Evolutionary conservation across 1,140 invertebrate genomes (phyloP), one percentile per base, ranked within the genome.

Genomic region (Euura lappo): DNA sequence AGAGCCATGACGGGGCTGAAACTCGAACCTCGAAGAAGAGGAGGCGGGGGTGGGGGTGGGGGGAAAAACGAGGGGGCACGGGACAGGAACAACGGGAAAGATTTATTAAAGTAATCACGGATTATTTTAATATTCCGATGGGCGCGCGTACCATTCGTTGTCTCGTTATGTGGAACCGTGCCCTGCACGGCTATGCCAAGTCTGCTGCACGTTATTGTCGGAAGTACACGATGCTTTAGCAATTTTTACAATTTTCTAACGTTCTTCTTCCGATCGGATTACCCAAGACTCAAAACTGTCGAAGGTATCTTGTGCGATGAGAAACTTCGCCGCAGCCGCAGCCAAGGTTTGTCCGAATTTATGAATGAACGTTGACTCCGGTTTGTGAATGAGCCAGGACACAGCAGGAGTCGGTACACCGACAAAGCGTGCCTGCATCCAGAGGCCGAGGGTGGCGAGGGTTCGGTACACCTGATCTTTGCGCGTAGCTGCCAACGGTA

Each of bases 51-150:
- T 8, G 66, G 66, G 66, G 10, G 13, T 11, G 45, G 45, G 68
- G 45, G 60, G 68, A 66, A 64, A 75, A 4, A 71, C 13, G 69
- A 11, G 47, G n/a, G 43, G 47, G 28, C 28, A 28, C 28, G 28
- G 45, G 51, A 43, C 44, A 71, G 13, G 70, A 28, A 75, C 74
- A 68, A 71, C 73, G 74, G 74, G 75, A 73, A 78, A 70, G 84
- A 86, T 86, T 86, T 86, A 86, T 86, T 84, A 86, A 86, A 86
- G 78, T 85, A 84, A 86, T 86, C 84, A 83, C 80, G 83, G 84
- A 85, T 86, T 84, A 86, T 85, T 86, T 86, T 85, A 86, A 86
- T 86, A 86, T 85, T 85, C 83, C 81, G 74, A 85, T 84, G 81
- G 81, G 75, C 80, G 77, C 78, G 79, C 80, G 77, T 75, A 74